These are phyloP conservation scores for Carduelis carduelis DNA, from an alignment of 2,797 vertebrate species.

Conservation along the genomic window DNA sequence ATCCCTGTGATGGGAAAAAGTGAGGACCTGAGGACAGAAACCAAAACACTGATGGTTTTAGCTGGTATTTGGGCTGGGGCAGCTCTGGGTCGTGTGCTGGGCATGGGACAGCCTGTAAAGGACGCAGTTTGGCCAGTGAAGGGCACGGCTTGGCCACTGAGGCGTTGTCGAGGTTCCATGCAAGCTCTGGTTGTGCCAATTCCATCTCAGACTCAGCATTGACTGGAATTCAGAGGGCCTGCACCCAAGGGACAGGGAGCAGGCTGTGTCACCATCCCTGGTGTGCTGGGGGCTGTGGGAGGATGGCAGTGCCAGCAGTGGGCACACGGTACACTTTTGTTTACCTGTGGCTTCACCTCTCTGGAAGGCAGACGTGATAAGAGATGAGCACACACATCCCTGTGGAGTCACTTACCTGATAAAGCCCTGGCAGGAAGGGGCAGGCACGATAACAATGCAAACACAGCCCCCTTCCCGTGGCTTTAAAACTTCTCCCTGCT, in stretches of 20 bases:
- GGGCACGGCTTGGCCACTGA: background rate
- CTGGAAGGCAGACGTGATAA: accelerated
- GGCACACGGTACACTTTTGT: accelerated
- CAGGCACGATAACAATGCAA: background rate
- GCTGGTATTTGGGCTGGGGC: background rate
- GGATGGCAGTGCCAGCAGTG: background rate
- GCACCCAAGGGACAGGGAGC: accelerated
- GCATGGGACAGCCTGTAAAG: background rate
- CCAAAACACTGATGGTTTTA: too few species aligned
- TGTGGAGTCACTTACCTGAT: background rate
- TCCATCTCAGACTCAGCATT: accelerated
- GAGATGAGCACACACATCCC: background rate
- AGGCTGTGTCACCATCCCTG: background rate
- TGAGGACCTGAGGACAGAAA: background rate
- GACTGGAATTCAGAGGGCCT: accelerated
- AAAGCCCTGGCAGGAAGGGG: background rate
- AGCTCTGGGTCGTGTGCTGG: accelerated
- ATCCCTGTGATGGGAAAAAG: background rate
- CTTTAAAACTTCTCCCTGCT: conserved; percentile 39
- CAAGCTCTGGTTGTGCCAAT: accelerated
- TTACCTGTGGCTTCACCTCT: background rate
- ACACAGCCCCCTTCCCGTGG: background rate
- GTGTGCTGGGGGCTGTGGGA: accelerated
- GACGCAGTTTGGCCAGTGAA: accelerated
- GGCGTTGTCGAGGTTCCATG: background rate